These are phyloP conservation scores for Zonitis immaculata DNA, from an alignment of 2,888 invertebrate species.

Conservation along the genomic window DNA sequence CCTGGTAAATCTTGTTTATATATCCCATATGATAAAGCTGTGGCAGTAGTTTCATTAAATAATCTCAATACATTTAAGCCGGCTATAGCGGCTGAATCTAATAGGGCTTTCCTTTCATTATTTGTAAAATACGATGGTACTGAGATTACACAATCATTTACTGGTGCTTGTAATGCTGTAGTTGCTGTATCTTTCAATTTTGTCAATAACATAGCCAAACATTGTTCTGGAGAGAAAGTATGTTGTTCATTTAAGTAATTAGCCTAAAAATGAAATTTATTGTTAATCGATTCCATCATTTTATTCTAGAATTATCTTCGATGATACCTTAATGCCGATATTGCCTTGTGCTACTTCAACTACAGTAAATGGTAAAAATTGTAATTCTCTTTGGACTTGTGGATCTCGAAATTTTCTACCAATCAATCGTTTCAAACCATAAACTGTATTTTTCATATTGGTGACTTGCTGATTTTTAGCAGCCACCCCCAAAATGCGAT, in stretches of 20 bases:
- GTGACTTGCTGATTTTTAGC: slow-evolving; percentile 96
- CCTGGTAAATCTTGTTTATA: slow-evolving; percentile 95
- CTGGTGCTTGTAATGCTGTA: slow-evolving; percentile 79
- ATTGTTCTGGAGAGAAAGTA: slow-evolving; percentile 87
- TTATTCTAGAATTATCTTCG: neutral
- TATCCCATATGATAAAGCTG: slow-evolving; percentile 94
- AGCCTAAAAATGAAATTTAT: slow-evolving; percentile 52
- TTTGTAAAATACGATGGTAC: slow-evolving; percentile 95
- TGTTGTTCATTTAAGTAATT: slow-evolving; percentile 82
- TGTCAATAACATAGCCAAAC: slow-evolving; percentile 93
- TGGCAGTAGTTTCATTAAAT: slow-evolving; percentile 97
- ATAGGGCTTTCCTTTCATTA: slow-evolving; percentile 83
- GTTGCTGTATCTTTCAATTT: slow-evolving; percentile 92
- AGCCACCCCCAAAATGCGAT: slow-evolving; percentile 90
- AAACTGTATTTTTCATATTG: slow-evolving; percentile 95
- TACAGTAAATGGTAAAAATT: slow-evolving; percentile 73
- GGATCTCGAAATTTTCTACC: slow-evolving; percentile 89
- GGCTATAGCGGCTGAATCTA: slow-evolving; percentile 74
- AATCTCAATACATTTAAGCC: slow-evolving; percentile 88
- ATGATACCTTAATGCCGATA: slow-evolving; percentile 80
- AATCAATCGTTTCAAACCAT: slow-evolving; percentile 87
- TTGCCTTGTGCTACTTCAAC: slow-evolving; percentile 72
- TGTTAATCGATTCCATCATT: neutral
- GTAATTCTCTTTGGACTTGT: slow-evolving; percentile 77
- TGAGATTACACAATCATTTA: slow-evolving; percentile 91